A percentile compares a stretch with the other conserved stretches of the same genome.
phyloP scores from a whole-genome alignment of 2,113 vertebrate species.

The Sebastes schlegelii region DNA sequence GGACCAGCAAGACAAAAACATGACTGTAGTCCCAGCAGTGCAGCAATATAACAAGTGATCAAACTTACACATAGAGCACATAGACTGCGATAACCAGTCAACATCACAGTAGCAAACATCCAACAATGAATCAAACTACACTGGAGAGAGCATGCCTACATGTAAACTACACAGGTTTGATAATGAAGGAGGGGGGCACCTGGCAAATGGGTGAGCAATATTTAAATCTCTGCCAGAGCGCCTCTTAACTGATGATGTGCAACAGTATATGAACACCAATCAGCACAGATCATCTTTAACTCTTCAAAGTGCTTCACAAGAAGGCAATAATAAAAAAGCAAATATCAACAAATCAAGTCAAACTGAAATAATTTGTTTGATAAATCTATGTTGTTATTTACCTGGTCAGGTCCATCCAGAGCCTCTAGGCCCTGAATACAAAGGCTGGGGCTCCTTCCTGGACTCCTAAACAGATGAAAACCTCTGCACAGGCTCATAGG shows the following conservation, averaged over 20 bases:
- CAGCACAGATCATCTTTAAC: neutral
- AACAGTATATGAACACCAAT: neutral
- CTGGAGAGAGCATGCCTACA: too few relatives aligned
- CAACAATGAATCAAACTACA: neutral
- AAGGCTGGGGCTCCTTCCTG: neutral
- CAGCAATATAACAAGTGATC: neutral
- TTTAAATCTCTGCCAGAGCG: neutral
- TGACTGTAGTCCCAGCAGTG: neutral
- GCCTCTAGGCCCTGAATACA: neutral
- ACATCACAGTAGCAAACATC: neutral
- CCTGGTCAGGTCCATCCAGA: too few relatives aligned
- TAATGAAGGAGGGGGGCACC: too few relatives aligned
- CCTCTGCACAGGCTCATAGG: neutral
- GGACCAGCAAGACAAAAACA: neutral
- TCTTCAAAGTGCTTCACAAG: neutral
- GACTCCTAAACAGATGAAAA: neutral
- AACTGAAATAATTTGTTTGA: too few relatives aligned
- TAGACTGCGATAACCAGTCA: neutral
- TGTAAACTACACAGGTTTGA: neutral
- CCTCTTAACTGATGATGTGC: neutral
- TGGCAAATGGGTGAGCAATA: too few relatives aligned
- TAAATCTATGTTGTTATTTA: too few relatives aligned
- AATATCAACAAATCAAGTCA: too few relatives aligned
- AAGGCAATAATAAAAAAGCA: neutral
- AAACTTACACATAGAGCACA: neutral